Conservation (phyloP, 2,797 vertebrate species). For the Adelosebastes latens region DNA sequence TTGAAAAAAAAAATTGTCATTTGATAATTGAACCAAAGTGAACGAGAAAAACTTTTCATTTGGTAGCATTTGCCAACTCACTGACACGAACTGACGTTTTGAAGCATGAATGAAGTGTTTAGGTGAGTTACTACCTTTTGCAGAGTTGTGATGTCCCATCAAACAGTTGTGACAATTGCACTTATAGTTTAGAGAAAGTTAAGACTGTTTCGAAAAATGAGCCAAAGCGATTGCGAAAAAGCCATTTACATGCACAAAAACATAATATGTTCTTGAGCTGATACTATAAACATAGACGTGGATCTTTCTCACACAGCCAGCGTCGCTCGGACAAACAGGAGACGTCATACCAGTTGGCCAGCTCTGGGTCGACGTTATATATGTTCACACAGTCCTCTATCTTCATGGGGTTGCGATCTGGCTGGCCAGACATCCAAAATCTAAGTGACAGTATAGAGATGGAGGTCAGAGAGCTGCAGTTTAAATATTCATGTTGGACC, state of each 20-base stretch:
- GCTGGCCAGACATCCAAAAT: conserved; percentile 24
- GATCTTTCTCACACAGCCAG: conserved; percentile 41
- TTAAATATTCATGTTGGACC: background rate
- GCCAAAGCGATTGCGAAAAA: background rate
- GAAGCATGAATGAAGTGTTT: no score
- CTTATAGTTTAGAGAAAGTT: no score
- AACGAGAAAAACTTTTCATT: no score
- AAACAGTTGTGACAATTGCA: no score
- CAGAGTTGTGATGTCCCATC: no score
- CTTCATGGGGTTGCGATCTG: background rate
- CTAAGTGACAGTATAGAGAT: conserved; percentile 1
- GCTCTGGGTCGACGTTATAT: rapidly evolving
- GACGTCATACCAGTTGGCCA: conserved; percentile 20
- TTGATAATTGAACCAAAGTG: no score
- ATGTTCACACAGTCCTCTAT: conserved; percentile 42
- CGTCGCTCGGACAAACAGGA: background rate
- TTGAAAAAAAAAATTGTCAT: rapidly evolving
- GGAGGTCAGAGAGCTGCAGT: background rate
- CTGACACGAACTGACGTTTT: no score
- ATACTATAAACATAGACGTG: rapidly evolving
- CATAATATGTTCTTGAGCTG: background rate
- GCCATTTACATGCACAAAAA: background rate
- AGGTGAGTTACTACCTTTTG: no score
- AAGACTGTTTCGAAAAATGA: no score
- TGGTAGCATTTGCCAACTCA: no score